Base-by-base conservation (phyloP, 2,888 invertebrate genomes). In the Andrena flavipes region DNA sequence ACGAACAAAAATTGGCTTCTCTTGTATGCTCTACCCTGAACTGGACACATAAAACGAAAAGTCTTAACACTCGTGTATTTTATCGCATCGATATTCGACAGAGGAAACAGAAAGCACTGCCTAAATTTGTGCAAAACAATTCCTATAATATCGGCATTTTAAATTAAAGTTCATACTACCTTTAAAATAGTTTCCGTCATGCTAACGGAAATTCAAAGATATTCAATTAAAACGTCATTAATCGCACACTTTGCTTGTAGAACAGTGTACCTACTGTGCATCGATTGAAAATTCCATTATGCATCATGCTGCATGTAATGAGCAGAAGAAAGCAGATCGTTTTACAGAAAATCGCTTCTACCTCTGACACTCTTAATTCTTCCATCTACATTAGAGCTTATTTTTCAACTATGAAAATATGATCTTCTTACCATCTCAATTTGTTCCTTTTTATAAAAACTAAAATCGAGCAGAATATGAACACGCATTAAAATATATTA, bases 261-360 rank as follows among this genome's bases (percentile, higher is more conserved):
- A 51, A 16, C 35, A 56, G 1, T 8, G 33, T 48, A 49, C 23
- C 10, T 13, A 2, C 4, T 56, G 8, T 56, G 29, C 63, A 20
- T 42, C 30, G 8, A 64, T 75, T 75, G 68, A 63, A 75, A 68
- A 16, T 79, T 79, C 48, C 67, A 26, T 26, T 20, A 33, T 56
- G 26, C 54, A 56, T 26, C 54, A 56, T 23, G 8, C 54, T 56
- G 26, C 23, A 56, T 20, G 56, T 26, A 26, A 56, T 4, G 23
- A 26, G 0, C 26, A 10, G 56, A 56, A 56, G 23, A 3, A 56
- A 56, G 56, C 3, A 23, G 23, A 8, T 13, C 1, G 56, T 4
- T 56, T 42, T 42, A 56, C 23, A 20, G 26, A 4, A 26, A 51
- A 4, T 4, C 23, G 56, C 10, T 26, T 23, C 20, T 10, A 56